phyloP scores from a whole-genome alignment of 2,888 invertebrate genomes.

The Sepiola atlantica region DNA sequence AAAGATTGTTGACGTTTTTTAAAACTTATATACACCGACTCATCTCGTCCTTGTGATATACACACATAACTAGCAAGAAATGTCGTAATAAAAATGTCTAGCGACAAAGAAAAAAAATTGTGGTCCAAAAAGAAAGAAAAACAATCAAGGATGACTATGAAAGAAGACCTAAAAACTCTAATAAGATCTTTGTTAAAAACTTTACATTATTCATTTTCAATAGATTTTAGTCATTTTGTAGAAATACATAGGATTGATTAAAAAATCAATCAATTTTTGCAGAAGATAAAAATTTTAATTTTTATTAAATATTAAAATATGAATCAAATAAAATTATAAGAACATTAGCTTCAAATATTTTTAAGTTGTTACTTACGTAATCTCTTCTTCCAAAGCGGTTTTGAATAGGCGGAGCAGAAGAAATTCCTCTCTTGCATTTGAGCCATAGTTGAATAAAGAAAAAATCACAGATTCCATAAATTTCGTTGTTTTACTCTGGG shows the following conservation, averaged over 20 bases:
- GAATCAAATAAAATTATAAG: background rate
- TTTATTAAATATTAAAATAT: background rate
- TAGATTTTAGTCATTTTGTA: background rate
- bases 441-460: slow-evolving; percentile 85
- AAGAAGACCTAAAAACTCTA: background rate
- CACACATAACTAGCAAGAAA: too few relatives aligned
- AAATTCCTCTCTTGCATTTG: slow-evolving; percentile 85
- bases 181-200: background rate
- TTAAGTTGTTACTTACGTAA: slow-evolving; percentile 74
- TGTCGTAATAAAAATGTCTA: too few relatives aligned
- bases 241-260: background rate
- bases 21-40: too few relatives aligned
- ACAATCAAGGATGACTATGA: background rate
- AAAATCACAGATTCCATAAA: slow-evolving; percentile 85
- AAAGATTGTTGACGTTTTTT: too few relatives aligned
- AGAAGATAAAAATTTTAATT: background rate
- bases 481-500: slow-evolving; percentile 83
- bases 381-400: slow-evolving; percentile 84
- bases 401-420: slow-evolving; percentile 83
- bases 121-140: background rate
- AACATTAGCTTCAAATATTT: background rate
- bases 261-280: background rate
- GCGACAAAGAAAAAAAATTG: background rate
- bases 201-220: background rate
- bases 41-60: too few relatives aligned